Percentiles rank a stretch among this genome's conserved stretches.
phyloP scores from a whole-genome alignment of 2,113 vertebrate genomes.

The Barnardius zonarius region DNA sequence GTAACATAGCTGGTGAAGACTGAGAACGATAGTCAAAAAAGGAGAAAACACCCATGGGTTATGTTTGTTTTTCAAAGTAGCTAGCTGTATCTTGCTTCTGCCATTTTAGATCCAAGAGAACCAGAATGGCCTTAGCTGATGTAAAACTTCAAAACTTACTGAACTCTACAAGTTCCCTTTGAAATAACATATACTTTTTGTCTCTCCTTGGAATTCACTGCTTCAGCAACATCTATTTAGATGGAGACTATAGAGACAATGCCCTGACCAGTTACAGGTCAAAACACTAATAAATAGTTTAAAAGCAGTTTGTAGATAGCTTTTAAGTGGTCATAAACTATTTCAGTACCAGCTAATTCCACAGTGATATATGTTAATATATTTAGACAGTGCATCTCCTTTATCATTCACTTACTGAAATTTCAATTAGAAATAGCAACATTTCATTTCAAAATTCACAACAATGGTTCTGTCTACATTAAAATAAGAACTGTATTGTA shows the following conservation, averaged over 20 bases:
- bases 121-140: neutral
- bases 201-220: neutral
- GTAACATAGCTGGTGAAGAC: neutral
- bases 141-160: neutral
- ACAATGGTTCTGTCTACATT: neutral
- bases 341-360: neutral
- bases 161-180: neutral
- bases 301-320: neutral
- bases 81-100: neutral
- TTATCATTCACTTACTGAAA: neutral
- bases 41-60: neutral
- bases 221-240: neutral
- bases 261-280: neutral
- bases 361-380: neutral
- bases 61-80: neutral
- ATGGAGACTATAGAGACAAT: neutral
- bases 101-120: neutral
- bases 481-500: neutral
- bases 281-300: neutral
- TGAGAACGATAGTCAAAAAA: neutral
- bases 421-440: neutral
- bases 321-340: neutral
- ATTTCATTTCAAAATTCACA: neutral
- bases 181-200: neutral
- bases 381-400: neutral